Evolutionary conservation across 2,888 invertebrate species (phyloP).

Genomic region (Lutraria lutraria): DNA sequence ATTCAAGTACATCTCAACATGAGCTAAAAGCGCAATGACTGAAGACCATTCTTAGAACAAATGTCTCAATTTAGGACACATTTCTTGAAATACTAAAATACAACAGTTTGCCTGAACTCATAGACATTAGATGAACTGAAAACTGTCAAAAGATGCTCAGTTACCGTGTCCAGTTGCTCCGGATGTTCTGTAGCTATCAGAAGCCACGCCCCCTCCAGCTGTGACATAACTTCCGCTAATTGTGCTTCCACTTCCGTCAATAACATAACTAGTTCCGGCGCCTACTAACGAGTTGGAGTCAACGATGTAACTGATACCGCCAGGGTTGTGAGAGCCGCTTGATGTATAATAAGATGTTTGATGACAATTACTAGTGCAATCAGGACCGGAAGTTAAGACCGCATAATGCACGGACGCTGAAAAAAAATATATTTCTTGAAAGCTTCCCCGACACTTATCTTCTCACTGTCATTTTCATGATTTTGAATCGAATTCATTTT

Average conservation of each 20-base stretch:
- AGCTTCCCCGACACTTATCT: no score
- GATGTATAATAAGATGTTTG: conserved; percentile 28
- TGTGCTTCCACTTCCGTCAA: conserved; percentile 37
- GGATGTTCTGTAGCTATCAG: neutral
- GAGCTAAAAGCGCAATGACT: no score
- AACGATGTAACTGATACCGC: conserved; percentile 10
- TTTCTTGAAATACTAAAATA: no score
- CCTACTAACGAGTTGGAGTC: neutral
- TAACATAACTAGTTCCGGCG: conserved; percentile 19
- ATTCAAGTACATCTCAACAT: no score
- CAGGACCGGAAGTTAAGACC: neutral
- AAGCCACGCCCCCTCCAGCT: neutral
- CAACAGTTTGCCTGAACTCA: no score
- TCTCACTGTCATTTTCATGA: no score
- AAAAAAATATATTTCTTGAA: neutral
- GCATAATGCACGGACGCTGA: conserved; percentile 44
- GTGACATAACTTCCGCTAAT: conserved; percentile 38
- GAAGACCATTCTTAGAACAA: no score
- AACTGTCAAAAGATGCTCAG: no score
- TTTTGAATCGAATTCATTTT: no score
- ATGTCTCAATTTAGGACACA: no score
- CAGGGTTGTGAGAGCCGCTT: neutral
- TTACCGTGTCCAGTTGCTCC: neutral
- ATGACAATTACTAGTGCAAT: conserved; percentile 38
- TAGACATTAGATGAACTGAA: no score